Evolutionary conservation across 2,113 vertebrate species (phyloP).

Genomic region (Grammomys dolichurus): DNA sequence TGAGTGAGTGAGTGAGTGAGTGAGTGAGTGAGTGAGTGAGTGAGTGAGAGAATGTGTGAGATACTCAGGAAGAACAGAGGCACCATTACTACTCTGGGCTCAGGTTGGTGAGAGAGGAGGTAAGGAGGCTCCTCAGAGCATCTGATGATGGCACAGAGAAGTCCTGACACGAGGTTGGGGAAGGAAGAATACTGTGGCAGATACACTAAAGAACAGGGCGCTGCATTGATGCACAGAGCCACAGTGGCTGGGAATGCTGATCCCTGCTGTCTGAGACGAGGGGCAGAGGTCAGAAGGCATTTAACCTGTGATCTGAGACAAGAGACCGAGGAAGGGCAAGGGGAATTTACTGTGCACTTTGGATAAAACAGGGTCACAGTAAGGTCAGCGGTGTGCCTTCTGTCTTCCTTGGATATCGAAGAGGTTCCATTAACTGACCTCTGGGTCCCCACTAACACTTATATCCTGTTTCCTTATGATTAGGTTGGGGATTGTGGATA

Average conservation of each 20-base stretch:
- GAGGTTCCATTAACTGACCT: not conserved
- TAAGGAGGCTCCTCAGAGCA: not conserved
- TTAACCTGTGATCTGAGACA: not conserved
- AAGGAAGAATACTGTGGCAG: not conserved
- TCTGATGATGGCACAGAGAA: not conserved
- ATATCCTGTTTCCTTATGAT: constrained; percentile 5
- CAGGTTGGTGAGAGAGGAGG: not conserved
- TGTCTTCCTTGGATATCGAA: not conserved
- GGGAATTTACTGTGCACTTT: not conserved
- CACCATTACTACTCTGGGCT: not conserved
- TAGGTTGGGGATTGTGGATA: constrained; percentile 21
- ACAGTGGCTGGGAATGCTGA: not conserved
- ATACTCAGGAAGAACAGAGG: not conserved
- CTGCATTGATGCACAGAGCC: fast-evolving
- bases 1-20: not conserved
- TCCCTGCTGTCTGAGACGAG: not conserved
- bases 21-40: not conserved
- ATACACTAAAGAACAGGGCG: not conserved
- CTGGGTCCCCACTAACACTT: not conserved
- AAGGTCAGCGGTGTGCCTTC: not conserved
- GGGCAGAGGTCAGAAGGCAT: not conserved
- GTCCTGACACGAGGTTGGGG: not conserved
- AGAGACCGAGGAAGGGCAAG: not conserved
- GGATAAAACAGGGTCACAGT: not conserved
- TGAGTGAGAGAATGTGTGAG: not conserved